Percentiles rank a stretch among this genome's conserved stretches.
Conservation (phyloP, 2,113 vertebrate species). For the Thalassarche chlororhynchos region DNA sequence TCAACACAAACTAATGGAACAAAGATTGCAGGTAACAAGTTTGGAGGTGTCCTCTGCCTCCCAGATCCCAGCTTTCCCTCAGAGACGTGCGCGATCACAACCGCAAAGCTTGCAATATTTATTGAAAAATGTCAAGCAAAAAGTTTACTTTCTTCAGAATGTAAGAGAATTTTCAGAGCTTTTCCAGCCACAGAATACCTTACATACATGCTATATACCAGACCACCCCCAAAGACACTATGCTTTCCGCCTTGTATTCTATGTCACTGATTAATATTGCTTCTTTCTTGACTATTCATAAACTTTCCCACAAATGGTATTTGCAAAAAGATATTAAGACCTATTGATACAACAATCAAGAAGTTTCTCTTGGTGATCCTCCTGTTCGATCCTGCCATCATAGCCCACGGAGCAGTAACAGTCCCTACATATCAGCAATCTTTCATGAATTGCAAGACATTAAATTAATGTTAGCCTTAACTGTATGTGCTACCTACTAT, state of each 20-base stretch:
- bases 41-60: neutral
- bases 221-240: neutral
- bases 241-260: neutral
- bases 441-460: neutral
- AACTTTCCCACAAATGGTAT: neutral
- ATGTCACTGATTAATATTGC: neutral
- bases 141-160: neutral
- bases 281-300: neutral
- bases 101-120: rapidly evolving
- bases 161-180: neutral
- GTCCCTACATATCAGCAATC: neutral
- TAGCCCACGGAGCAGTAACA: neutral
- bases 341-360: neutral
- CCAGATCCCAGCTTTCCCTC: neutral
- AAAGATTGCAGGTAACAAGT: neutral
- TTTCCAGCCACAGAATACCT: neutral
- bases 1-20: neutral
- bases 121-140: too few relatives aligned
- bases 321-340: neutral
- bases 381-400: rapidly evolving
- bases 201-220: rapidly evolving
- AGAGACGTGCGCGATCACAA: rapidly evolving
- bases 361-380: neutral
- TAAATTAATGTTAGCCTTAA: neutral
- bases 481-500: neutral